Base-by-base conservation (phyloP, 2,797 vertebrate species). In the Trachurus trachurus region DNA sequence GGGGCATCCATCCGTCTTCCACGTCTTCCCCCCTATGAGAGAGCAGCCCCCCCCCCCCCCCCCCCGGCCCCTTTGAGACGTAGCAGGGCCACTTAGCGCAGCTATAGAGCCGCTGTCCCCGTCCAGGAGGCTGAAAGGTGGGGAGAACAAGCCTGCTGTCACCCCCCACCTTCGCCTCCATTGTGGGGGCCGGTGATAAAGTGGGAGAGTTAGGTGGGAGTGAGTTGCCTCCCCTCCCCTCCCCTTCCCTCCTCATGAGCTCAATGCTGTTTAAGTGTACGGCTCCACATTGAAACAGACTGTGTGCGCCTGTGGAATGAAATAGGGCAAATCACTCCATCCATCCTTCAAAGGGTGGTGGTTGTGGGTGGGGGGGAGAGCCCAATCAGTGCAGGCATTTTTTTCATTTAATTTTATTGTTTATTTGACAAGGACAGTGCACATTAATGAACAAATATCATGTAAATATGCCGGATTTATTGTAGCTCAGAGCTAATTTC, bases 91-190 rank as follows among this genome's bases (percentile, higher is more conserved):
- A 95, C 91, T 94, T 94, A 94, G 90, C 87, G 63, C 53, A 0
- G 83, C 91, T 75, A 83, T 88, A 89, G 73, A 87, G 82, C 74
- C n/a, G 39, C 84, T 89, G 78, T 80, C 26, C 72, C 64, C 60
- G 9, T 88, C 88, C 87, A 71, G 86, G 21, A 39, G 81, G 80
- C 80, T 91, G 87, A 93, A 91, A 92, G 89, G 87, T 88, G 84
- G 69, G 44, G 77, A 89, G 84, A 92, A 94, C 88, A 93, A 88
- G 88, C 76, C 85, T 67, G 71, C 89, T 92, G 92, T 92, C 93
- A 87, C 70, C 79, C 87, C 75, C 83, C 71, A 74, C 83, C 62
- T 66, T 29, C 50, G 81, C 77, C 47, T 71, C 77, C 88, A 86
- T 92, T 95, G 90, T 90, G 26, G 83, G 34, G 68, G 70, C 76